Conservation (phyloP, 2,113 vertebrate species). For the Pseudorasbora parva region DNA sequence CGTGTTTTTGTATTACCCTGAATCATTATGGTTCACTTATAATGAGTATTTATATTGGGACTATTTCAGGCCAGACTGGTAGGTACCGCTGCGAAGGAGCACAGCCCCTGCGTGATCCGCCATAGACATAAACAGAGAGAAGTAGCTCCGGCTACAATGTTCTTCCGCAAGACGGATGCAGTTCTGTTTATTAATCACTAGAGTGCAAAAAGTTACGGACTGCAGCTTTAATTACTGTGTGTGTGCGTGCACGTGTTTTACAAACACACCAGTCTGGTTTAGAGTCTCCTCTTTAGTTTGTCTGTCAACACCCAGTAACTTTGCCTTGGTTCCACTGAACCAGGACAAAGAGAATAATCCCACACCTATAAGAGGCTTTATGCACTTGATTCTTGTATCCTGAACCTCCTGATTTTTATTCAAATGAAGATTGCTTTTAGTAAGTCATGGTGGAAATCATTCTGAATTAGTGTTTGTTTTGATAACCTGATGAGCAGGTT, state of each 20-base stretch:
- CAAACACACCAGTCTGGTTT: constrained; percentile 37
- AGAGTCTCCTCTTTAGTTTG: background rate
- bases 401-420: constrained; percentile 5
- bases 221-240: no score
- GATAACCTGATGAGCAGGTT: constrained; percentile 7
- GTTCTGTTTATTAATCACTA: no score
- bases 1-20: no score
- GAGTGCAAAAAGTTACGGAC: no score
- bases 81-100: no score
- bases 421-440: background rate
- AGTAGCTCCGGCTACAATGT: no score
- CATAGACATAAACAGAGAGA: no score
- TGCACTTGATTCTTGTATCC: background rate
- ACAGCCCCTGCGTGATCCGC: no score
- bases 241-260: background rate
- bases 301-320: constrained; percentile 16
- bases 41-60: no score
- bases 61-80: no score
- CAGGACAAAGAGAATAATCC: constrained; percentile 10
- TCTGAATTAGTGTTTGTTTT: background rate
- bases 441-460: background rate
- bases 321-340: background rate
- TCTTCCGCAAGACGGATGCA: no score
- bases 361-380: constrained; percentile 5
- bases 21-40: no score